These are phyloP conservation scores for Cossypha dichroa DNA, from an alignment of 2,797 vertebrate species.

Conservation along the genomic window DNA sequence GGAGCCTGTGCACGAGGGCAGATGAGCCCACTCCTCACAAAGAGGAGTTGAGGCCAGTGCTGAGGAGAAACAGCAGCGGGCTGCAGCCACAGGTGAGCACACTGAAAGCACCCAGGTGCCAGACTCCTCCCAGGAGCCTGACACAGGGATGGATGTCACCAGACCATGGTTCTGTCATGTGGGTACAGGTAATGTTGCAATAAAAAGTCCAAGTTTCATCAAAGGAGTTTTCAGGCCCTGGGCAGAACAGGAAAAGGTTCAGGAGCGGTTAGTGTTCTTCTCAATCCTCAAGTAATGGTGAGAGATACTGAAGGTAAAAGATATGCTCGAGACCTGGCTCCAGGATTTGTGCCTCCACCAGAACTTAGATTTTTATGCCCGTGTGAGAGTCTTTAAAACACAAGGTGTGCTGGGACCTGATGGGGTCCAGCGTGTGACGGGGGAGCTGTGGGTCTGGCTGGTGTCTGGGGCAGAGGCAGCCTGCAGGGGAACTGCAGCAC, in stretches of 20 bases:
- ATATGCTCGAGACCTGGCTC: not conserved
- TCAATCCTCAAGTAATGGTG: not conserved
- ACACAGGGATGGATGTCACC: no score
- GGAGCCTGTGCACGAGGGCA: not conserved
- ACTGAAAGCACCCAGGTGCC: not conserved
- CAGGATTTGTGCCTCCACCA: not conserved
- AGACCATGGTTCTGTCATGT: accelerated
- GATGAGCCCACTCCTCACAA: not conserved
- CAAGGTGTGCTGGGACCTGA: not conserved
- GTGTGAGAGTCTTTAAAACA: not conserved
- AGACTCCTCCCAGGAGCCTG: not conserved
- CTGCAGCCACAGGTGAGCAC: not conserved
- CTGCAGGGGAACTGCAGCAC: not conserved
- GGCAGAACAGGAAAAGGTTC: not conserved
- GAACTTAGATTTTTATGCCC: not conserved
- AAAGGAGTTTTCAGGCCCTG: not conserved
- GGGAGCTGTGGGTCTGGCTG: accelerated
- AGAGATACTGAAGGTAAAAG: not conserved
- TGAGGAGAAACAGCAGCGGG: not conserved
- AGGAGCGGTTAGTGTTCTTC: not conserved
- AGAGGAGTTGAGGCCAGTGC: not conserved
- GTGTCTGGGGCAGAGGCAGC: not conserved
- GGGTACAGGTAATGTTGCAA: not conserved
- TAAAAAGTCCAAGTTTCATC: not conserved
- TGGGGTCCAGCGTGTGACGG: not conserved